Base-by-base conservation (phyloP, 2,888 invertebrate species). In the Caenorhabditis sp. region DNA sequence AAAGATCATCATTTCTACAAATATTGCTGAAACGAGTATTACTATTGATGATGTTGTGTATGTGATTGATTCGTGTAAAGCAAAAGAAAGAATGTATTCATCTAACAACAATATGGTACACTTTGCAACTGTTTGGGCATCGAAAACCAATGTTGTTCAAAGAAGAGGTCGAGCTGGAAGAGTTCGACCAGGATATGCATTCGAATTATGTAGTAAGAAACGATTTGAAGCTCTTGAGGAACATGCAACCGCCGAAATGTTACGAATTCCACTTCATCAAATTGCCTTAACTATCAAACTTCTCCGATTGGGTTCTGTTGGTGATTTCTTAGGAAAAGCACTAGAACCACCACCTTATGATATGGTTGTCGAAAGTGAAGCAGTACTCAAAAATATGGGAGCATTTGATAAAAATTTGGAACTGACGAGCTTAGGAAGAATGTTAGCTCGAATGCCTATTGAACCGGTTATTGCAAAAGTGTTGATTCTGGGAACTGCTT, bases 101-200 rank as follows among this genome's bases (percentile, higher is more conserved):
- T 95, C 96, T 0, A 96, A 97, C 89, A 99, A 97, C 89, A 97
- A 99, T 89, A 94, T 99, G 93, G 97, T 97, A 0, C 95, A 95
- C 85, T 97, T 97, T 88, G 96, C 96, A 0, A 97, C 97, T 0
- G 95, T 90, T n/a, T 91, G 90, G 90, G 96, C 96, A 26, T 72
- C 79, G 1, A 64, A 66, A 88, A 95, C 96, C 0, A 97, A 97
- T 89, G 89, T 97, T 71, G 95, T 95, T 88, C 99, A 99, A 90
- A 91, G 96, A 6, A 93, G 93, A 88, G 99, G 95, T 0, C 92
- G 99, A 26, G 97, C 97, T 1, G 99, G 99, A 21, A 92, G 99
- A 67, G 97, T 97, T 0, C 91, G 93, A 0, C 93, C 94, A 0
- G 99, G 97, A 1, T 93, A 93, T 84, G 95, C 95, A 87, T 99